phyloP scores from a whole-genome alignment of 2,888 invertebrate genomes.

The Apomyelois bistriatella region DNA sequence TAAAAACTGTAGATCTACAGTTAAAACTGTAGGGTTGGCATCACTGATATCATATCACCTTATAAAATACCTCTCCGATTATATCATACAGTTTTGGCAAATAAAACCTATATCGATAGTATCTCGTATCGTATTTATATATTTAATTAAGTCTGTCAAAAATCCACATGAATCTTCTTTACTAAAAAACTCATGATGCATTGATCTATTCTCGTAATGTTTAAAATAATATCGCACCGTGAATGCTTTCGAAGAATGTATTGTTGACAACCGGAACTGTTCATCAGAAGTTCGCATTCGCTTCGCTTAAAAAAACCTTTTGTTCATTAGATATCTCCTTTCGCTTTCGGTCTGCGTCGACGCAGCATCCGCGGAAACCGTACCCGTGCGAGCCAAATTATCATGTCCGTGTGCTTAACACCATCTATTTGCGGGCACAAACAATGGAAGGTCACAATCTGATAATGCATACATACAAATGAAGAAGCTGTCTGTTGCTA shows the following conservation, averaged over 20 bases:
- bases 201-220: neutral
- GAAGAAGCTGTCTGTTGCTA: conserved; percentile 28
- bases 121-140: too few species aligned
- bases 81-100: conserved; percentile 49
- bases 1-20: too few species aligned
- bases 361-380: conserved; percentile 53
- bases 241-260: conserved; percentile 35
- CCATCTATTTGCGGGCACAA: conserved; percentile 60
- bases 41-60: conserved; percentile 39
- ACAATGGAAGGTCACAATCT: conserved; percentile 70
- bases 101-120: conserved; percentile 11
- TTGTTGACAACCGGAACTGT: conserved; percentile 44
- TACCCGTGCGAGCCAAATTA: conserved; percentile 61
- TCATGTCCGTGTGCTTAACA: conserved; percentile 64
- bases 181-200: too few species aligned
- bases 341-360: conserved; percentile 57
- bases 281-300: conserved; percentile 30
- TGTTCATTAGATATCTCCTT: conserved; percentile 50
- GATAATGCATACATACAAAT: conserved; percentile 60
- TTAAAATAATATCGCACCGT: neutral
- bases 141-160: too few species aligned
- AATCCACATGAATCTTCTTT: too few species aligned
- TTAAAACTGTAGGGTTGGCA: too few species aligned
- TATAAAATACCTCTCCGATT: conserved; percentile 59
- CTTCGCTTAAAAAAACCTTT: conserved; percentile 39